Base-by-base conservation (phyloP, 2,113 vertebrate genomes). In the Ochotona curzoniae region DNA sequence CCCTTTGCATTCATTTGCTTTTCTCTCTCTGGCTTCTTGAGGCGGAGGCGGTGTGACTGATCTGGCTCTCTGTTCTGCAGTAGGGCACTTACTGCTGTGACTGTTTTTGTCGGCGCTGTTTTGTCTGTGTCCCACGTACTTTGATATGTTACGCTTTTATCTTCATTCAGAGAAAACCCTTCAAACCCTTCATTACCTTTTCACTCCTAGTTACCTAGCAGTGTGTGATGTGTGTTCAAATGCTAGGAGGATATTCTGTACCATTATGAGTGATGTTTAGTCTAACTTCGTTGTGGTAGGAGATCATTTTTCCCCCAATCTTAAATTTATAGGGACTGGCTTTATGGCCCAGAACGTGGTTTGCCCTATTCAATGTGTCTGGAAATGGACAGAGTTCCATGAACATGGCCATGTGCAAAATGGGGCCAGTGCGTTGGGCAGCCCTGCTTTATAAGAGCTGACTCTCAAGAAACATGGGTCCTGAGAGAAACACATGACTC, bases 161-260 rank as follows among this genome's bases (percentile, higher is more conserved):
- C 63, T 80, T 64, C 64, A 63, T n/a, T 92, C 44, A 81, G 26
- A 80, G 80, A 70, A 28, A 54, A 64, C 47, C 64, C 54, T 60
- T 64, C 79, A 44, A 20, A 26, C 30, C 74, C 23, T 60, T 51
- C 51, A 64, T 63, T 30, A 84, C 35, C 79, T 87, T 64, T 87
- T 80, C 54, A 63, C 61, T 87, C 32, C 51, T 10, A 54, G 20
- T 70, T 92, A 61, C 63, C 80, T 80, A 64, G n/a, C 38, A 80
- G 20, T 80, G 1, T 92, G 38, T 80, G n/a, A 61, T 89, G 71
- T 79, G 32, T 79, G 64, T 79, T 79, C 32, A 91, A 75, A 75
- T 82, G 44, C 63, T 78, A 44, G n/a, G 54, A 15, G 54, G 54
- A 20, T 28, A 32, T 54, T 78, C 38, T 74, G 8, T 76, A 69